Evolutionary conservation across 2,888 invertebrate species (phyloP).

Genomic region (Poecilus cupreus): DNA sequence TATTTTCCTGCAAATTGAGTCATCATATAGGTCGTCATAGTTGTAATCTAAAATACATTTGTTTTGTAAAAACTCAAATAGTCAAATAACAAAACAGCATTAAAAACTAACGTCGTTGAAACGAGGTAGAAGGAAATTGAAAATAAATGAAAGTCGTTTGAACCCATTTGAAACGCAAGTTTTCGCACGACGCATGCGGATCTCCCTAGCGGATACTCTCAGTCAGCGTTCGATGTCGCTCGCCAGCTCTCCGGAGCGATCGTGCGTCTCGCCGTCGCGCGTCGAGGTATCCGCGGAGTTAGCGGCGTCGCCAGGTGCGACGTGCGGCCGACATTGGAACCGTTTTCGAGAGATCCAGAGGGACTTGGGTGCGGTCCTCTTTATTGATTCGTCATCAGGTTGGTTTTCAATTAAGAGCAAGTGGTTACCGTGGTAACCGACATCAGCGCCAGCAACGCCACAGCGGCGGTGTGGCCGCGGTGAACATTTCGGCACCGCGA

Average conservation of each 20-base stretch:
- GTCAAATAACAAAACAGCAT: not conserved
- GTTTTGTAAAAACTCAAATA: too few species aligned
- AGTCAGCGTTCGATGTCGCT: not conserved
- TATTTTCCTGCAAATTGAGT: too few species aligned
- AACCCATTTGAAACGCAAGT: slow-evolving; percentile 18
- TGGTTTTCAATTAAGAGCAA: slow-evolving; percentile 74
- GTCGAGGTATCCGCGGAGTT: not conserved
- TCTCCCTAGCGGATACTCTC: not conserved
- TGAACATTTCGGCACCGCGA: not conserved
- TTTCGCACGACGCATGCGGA: not conserved
- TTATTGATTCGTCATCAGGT: slow-evolving; percentile 75
- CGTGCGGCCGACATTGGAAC: slow-evolving; percentile 17
- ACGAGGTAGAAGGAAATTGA: not conserved
- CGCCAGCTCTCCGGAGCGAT: not conserved
- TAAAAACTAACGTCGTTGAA: not conserved
- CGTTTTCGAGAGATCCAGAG: slow-evolving; percentile 44
- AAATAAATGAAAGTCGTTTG: slow-evolving; percentile 26
- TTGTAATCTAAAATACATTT: too few species aligned
- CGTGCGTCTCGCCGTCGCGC: not conserved
- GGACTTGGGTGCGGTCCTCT: slow-evolving; percentile 66
- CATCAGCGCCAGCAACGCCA: slow-evolving; percentile 58
- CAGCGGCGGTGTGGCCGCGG: not conserved
- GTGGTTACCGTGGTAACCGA: slow-evolving; percentile 73
- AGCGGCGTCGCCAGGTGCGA: slow-evolving; percentile 12
- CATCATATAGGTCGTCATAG: too few species aligned